Conservation (phyloP, 2,888 invertebrate species). For the Aquatica leii region DNA sequence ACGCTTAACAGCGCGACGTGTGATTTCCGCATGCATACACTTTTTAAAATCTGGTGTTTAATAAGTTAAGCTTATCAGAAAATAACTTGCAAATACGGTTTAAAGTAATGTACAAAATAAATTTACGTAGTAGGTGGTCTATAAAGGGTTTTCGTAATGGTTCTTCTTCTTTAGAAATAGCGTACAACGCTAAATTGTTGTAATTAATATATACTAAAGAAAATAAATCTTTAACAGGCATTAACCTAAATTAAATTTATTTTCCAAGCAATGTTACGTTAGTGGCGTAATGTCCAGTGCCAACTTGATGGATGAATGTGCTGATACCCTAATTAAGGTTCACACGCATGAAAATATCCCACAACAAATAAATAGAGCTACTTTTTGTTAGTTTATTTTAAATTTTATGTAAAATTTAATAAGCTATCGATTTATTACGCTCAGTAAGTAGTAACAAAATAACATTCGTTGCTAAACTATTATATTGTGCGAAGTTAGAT, state of each 20-base stretch:
- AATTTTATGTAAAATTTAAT: not conserved
- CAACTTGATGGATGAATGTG: slow-evolving; percentile 57
- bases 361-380: slow-evolving; percentile 43
- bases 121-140: slow-evolving; percentile 42
- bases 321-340: slow-evolving; percentile 54
- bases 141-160: slow-evolving; percentile 3
- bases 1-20: slow-evolving; percentile 22
- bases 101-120: slow-evolving; percentile 18
- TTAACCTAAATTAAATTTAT: slow-evolving; percentile 48
- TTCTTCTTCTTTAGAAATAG: not conserved
- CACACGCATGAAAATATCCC: slow-evolving; percentile 49
- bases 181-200: too few relatives aligned
- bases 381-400: not conserved
- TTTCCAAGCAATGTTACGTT: slow-evolving; percentile 51
- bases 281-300: slow-evolving; percentile 55
- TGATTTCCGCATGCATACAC: slow-evolving; percentile 28
- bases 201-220: not conserved
- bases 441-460: not conserved
- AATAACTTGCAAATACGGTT: slow-evolving; percentile 23
- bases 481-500: not conserved
- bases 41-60: slow-evolving; percentile 18
- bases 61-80: slow-evolving; percentile 27
- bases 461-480: not conserved
- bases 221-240: slow-evolving; percentile 14
- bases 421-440: too few relatives aligned